A percentile compares a stretch with the other conserved stretches of the same genome.
These are phyloP conservation scores for Hanleya hanleyi DNA, from an alignment of 2,888 invertebrate species.

Conservation along the genomic window DNA sequence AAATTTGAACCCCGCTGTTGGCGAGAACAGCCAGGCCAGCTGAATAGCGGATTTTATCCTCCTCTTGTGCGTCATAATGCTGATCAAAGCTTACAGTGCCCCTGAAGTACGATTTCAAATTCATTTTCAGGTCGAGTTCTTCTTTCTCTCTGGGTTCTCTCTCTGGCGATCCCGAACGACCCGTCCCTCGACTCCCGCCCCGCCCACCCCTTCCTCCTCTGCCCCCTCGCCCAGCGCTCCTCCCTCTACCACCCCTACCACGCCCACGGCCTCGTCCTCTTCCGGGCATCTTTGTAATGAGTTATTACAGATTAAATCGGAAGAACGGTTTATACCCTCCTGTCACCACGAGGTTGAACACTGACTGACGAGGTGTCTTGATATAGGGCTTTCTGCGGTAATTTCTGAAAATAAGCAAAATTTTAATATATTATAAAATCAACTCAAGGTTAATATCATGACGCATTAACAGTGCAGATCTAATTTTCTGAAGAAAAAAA, in stretches of 20 bases:
- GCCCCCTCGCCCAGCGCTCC: slow-evolving; percentile 38
- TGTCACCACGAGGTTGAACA: too few relatives aligned
- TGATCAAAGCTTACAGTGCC: slow-evolving; percentile 61
- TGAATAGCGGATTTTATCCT: slow-evolving; percentile 58
- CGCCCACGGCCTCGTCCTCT: slow-evolving; percentile 43
- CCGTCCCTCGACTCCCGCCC: slow-evolving; percentile 16
- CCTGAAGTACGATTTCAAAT: slow-evolving; percentile 59
- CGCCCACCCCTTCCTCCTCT: slow-evolving; percentile 30
- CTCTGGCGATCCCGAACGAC: slow-evolving; percentile 10
- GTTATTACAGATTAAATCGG: too few relatives aligned
- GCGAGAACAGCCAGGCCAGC: slow-evolving; percentile 61
- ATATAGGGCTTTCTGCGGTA: too few relatives aligned
- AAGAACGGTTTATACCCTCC: too few relatives aligned
- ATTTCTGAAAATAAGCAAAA: too few relatives aligned
- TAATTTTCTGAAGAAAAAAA: too few relatives aligned
- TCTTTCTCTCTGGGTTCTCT: slow-evolving; percentile 22
- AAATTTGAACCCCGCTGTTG: slow-evolving; percentile 60
- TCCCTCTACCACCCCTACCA: slow-evolving; percentile 36
- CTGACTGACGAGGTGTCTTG: too few relatives aligned
- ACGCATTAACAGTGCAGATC: too few relatives aligned
- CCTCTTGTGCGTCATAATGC: slow-evolving; percentile 60
- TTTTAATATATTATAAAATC: too few relatives aligned
- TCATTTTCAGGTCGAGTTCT: slow-evolving; percentile 52
- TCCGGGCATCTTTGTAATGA: too few relatives aligned
- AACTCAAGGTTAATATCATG: too few relatives aligned